These are phyloP conservation scores for Dexiosoma caninum DNA, from an alignment of 2,888 invertebrate genomes.

Conservation along the genomic window DNA sequence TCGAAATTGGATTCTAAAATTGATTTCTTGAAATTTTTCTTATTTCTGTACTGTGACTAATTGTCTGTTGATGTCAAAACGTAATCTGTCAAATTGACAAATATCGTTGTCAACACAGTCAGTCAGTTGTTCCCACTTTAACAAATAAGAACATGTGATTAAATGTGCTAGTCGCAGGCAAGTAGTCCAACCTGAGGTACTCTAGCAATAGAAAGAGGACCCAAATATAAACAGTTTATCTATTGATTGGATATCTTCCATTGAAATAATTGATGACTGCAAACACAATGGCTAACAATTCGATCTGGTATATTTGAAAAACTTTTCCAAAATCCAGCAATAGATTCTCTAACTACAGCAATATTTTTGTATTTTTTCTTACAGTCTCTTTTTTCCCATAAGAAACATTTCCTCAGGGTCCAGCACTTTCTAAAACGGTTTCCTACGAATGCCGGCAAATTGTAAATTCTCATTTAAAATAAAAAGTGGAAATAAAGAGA, in stretches of 20 bases:
- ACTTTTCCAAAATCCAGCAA: too few species aligned
- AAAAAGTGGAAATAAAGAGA: constrained; percentile 32
- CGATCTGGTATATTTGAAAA: too few species aligned
- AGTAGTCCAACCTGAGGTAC: constrained; percentile 25
- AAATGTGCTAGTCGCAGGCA: neutral
- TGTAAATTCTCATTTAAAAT: neutral
- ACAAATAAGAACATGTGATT: constrained; percentile 30
- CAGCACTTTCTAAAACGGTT: neutral
- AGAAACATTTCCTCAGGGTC: too few species aligned
- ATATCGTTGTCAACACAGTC: constrained; percentile 52
- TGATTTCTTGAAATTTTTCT: constrained; percentile 7
- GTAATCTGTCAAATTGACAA: constrained; percentile 60
- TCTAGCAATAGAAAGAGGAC: too few species aligned
- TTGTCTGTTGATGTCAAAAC: constrained; percentile 51
- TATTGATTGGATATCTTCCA: too few species aligned
- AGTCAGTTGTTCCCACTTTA: constrained; percentile 1
- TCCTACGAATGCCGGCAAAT: neutral
- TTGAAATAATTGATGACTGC: too few species aligned
- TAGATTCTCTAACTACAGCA: too few species aligned
- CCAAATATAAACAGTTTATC: too few species aligned
- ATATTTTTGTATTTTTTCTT: too few species aligned
- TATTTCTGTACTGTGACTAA: constrained; percentile 23
- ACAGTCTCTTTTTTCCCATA: too few species aligned
- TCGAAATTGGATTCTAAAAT: constrained; percentile 9
- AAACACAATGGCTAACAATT: too few species aligned